Conservation (phyloP, 2,113 vertebrate species). For the Triplophysa siluroides region DNA sequence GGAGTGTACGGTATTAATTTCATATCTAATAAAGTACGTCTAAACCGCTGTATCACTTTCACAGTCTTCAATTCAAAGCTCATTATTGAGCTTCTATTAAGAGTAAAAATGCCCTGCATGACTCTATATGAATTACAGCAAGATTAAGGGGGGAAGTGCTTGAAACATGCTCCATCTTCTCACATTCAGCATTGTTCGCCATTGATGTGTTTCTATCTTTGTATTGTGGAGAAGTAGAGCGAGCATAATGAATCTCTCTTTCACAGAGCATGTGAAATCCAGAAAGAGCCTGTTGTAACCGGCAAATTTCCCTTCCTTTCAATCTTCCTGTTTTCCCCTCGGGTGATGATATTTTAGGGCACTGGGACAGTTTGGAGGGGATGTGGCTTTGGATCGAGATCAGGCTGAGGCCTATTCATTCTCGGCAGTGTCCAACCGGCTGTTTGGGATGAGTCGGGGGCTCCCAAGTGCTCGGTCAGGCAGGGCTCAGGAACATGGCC, state of each 20-base stretch:
- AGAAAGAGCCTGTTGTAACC: slow-evolving; percentile 38
- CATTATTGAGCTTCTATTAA: not conserved
- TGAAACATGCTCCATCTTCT: not conserved
- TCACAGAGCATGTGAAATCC: slow-evolving; percentile 40
- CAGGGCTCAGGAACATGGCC: slow-evolving; percentile 43
- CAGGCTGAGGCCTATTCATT: slow-evolving; percentile 55
- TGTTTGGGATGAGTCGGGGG: slow-evolving; percentile 22
- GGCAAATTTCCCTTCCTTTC: slow-evolving; percentile 27
- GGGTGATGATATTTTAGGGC: slow-evolving; percentile 51
- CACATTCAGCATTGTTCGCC: slow-evolving; percentile 17
- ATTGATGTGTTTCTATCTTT: not conserved
- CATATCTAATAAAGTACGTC: slow-evolving; percentile 26
- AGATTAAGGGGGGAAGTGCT: not conserved
- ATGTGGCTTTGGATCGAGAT: slow-evolving; percentile 47
- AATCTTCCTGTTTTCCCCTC: slow-evolving; percentile 7
- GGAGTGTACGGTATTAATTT: too few relatives aligned
- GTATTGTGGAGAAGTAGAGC: slow-evolving; percentile 49
- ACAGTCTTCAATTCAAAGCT: not conserved
- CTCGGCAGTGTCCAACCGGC: slow-evolving; percentile 13
- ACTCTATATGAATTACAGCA: not conserved
- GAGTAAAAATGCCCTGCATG: not conserved
- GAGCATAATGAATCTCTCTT: slow-evolving; percentile 50
- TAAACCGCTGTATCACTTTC: not conserved
- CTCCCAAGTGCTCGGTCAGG: slow-evolving; percentile 4
- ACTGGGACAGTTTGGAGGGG: slow-evolving; percentile 43